These are phyloP conservation scores for Gila orcuttii DNA, from an alignment of 2,113 vertebrate genomes.

Conservation along the genomic window DNA sequence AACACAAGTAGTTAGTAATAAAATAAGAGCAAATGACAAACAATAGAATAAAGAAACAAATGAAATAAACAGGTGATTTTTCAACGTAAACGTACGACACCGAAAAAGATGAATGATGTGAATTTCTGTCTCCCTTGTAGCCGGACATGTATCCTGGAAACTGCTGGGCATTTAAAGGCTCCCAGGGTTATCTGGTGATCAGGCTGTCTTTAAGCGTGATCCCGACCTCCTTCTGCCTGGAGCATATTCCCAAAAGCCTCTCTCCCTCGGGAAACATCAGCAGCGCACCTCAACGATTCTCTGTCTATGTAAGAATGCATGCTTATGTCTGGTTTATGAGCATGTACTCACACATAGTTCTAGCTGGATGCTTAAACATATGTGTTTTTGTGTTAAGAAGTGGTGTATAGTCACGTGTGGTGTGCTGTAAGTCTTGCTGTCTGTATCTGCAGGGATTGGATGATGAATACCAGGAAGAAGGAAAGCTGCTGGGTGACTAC, in stretches of 20 bases:
- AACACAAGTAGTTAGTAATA: too few species aligned
- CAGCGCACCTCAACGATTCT: conserved; percentile 89
- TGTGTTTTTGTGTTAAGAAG: neutral
- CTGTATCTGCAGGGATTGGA: conserved; percentile 82
- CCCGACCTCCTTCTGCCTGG: conserved; percentile 86
- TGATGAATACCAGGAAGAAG: conserved; percentile 89
- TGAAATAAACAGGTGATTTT: neutral
- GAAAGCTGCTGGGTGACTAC: conserved; percentile 84
- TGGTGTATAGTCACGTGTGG: neutral
- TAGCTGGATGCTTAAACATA: neutral
- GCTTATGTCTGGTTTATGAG: neutral
- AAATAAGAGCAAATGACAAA: too few species aligned
- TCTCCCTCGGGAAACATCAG: conserved; percentile 90
- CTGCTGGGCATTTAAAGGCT: conserved; percentile 96
- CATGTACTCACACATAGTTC: neutral
- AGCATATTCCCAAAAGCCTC: conserved; percentile 91
- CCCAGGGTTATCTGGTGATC: conserved; percentile 92
- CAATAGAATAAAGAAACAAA: too few species aligned
- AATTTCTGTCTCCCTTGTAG: conserved; percentile 65
- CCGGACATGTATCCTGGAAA: conserved; percentile 95
- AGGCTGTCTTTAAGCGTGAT: conserved; percentile 84
- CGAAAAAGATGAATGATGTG: neutral
- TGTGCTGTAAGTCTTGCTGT: neutral
- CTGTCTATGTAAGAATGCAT: conserved; percentile 83
- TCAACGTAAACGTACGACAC: neutral